Conservation (phyloP, 2,113 vertebrate genomes). For the Oncorhynchus kisutch region DNA sequence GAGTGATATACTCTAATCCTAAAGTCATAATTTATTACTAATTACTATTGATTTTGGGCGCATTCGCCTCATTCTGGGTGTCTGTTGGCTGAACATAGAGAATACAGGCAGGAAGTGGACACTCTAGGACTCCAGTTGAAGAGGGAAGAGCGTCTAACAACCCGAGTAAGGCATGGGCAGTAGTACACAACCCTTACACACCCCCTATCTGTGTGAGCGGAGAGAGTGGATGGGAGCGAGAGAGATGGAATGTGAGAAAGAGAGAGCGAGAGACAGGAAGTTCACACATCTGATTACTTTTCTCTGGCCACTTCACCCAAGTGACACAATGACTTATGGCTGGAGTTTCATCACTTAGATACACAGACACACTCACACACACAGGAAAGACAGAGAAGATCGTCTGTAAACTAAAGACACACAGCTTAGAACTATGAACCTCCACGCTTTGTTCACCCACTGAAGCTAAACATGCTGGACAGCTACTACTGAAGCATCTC, state of each 20-base stretch:
- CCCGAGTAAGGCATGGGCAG: too few species aligned
- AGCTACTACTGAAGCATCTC: background rate
- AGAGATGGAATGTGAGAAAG: background rate
- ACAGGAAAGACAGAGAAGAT: background rate
- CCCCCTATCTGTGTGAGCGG: background rate
- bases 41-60: too few species aligned
- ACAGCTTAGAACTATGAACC: background rate
- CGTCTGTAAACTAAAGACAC: too few species aligned
- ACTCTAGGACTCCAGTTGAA: background rate
- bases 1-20: too few species aligned
- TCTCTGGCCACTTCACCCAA: too few species aligned
- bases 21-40: too few species aligned
- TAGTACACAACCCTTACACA: too few species aligned
- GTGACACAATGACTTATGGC: too few species aligned
- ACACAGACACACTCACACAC: background rate
- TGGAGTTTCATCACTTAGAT: background rate
- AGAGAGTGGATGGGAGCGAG: background rate
- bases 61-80: too few species aligned
- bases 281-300: too few species aligned
- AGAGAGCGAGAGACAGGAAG: background rate
- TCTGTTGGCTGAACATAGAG: too few species aligned
- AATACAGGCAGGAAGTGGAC: background rate
- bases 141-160: too few species aligned
- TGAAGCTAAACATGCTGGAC: background rate
- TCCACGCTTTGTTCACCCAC: background rate